Evolutionary conservation across 2,113 vertebrate species (phyloP).

Genomic region (Budorcas taxicolor): DNA sequence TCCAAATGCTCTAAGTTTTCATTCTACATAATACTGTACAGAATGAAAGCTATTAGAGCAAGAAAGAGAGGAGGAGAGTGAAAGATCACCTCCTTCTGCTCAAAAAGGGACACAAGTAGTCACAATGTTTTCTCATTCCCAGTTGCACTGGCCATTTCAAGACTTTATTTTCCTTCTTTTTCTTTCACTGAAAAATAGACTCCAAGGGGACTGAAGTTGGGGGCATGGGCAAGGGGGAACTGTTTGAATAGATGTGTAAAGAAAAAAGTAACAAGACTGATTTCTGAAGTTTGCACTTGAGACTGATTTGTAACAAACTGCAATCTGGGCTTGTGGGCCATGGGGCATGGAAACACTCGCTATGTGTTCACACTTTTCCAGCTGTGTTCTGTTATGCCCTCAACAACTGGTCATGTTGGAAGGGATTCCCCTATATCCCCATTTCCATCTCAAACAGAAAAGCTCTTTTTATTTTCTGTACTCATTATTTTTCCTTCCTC

Average conservation of each 20-base stretch:
- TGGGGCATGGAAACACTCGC: accelerated
- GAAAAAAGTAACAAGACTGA: accelerated
- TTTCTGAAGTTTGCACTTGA: accelerated
- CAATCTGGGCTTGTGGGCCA: accelerated
- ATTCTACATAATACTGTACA: background rate
- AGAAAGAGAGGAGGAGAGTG: accelerated
- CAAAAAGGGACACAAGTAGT: accelerated
- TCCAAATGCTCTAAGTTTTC: background rate
- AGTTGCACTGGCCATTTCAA: accelerated
- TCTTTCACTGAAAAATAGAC: background rate
- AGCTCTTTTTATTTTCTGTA: background rate
- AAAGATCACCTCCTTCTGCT: background rate
- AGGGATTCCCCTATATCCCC: accelerated
- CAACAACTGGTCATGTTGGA: accelerated
- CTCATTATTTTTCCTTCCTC: background rate
- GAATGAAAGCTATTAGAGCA: accelerated
- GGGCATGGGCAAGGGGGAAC: no score
- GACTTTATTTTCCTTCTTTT: background rate
- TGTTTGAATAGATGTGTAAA: background rate
- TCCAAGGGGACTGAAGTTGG: background rate
- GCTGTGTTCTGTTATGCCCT: accelerated
- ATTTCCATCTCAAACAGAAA: background rate
- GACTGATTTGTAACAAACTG: accelerated
- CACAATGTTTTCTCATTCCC: background rate
- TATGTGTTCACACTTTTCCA: accelerated